phyloP scores from a whole-genome alignment of 2,113 vertebrate genomes.

The Ictidomys tridecemlineatus region DNA sequence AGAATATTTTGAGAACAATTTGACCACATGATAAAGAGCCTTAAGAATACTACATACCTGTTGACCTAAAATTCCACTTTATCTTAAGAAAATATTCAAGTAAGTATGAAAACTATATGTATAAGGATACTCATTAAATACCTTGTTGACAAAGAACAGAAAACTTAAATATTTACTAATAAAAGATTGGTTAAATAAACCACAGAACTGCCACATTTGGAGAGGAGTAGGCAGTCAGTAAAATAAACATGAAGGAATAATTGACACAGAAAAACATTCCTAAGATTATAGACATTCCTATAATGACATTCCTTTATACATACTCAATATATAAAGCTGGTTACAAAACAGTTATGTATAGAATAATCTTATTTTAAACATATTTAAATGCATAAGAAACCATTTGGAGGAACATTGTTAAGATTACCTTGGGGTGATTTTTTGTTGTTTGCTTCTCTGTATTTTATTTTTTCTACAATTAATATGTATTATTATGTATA shows the following conservation, averaged over 20 bases:
- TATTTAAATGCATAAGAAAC: constrained; percentile 22
- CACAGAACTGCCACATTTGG: not conserved
- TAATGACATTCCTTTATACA: not conserved
- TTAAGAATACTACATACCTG: not conserved
- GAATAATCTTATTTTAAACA: not conserved
- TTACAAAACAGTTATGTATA: not conserved
- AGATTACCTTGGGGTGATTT: not conserved
- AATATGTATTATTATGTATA: not conserved
- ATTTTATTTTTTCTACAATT: not conserved
- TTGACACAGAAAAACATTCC: not conserved
- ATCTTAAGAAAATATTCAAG: not conserved
- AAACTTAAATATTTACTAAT: constrained; percentile 21
- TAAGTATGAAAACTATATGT: not conserved
- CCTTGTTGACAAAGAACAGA: not conserved
- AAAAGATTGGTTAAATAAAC: constrained; percentile 14
- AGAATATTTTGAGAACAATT: not conserved
- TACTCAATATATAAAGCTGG: not conserved
- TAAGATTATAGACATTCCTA: not conserved
- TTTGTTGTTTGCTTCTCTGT: not conserved
- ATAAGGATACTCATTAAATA: not conserved
- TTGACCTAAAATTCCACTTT: not conserved
- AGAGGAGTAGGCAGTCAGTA: not conserved
- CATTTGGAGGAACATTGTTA: not conserved
- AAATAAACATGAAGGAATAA: constrained; percentile 4
- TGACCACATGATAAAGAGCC: not conserved